Evolutionary conservation across 2,888 invertebrate species (phyloP).

Genomic region (Drosophila barbarae): DNA sequence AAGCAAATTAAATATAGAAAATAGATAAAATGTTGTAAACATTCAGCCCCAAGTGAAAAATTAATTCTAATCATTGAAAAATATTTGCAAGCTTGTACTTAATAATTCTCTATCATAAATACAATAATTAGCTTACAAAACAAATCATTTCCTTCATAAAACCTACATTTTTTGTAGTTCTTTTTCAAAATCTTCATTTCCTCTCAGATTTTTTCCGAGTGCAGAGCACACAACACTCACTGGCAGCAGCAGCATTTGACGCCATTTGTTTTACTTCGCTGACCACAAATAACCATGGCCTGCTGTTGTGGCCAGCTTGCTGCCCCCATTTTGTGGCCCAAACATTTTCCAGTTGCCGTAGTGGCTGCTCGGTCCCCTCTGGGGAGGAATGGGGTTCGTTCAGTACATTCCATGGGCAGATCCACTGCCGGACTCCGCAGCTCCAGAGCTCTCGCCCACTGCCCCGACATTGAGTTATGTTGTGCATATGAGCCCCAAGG

Average conservation of each 20-base stretch:
- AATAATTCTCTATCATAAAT: neutral
- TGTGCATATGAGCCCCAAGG: conserved; percentile 50
- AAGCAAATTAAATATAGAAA: neutral
- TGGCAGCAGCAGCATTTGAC: conserved; percentile 54
- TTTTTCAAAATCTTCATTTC: too few relatives aligned
- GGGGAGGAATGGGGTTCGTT: neutral
- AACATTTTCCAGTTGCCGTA: conserved; percentile 36
- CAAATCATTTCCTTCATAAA: too few relatives aligned
- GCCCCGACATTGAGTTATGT: conserved; percentile 67
- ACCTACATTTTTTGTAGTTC: too few relatives aligned
- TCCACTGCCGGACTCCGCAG: neutral
- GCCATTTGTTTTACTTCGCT: conserved; percentile 71
- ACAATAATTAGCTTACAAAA: neutral
- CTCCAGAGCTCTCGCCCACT: conserved; percentile 1
- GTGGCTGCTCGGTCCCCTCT: neutral
- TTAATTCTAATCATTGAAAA: too few relatives aligned
- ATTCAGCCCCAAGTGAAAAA: too few relatives aligned
- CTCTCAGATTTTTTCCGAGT: conserved; percentile 1
- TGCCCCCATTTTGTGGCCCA: conserved; percentile 39
- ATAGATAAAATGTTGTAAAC: neutral
- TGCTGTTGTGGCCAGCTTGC: conserved; percentile 61
- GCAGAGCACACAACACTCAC: conserved; percentile 18
- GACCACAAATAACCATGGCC: conserved; percentile 66
- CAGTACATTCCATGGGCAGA: conserved; percentile 5
- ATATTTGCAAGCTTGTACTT: neutral